phyloP scores from a whole-genome alignment of 2,797 vertebrate species.

The Muscicapa comitata region DNA sequence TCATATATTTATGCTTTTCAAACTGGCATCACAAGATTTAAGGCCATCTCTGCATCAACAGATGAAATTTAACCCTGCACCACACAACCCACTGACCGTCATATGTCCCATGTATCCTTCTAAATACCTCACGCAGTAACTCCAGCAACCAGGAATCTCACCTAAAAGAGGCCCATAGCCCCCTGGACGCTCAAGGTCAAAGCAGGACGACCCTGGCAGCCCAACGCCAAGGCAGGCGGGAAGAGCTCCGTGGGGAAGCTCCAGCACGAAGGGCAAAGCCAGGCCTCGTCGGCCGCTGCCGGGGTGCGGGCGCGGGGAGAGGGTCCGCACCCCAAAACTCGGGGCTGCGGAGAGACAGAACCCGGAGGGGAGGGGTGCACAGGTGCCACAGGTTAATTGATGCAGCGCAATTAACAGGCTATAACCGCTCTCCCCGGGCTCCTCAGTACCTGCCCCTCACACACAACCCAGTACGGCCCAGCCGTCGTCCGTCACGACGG shows the following conservation, averaged over 20 bases:
- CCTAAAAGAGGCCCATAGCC: background rate
- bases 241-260: background rate
- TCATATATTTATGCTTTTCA: background rate
- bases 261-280: background rate
- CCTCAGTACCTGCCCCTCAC: background rate
- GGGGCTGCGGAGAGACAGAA: background rate
- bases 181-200: background rate
- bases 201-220: background rate
- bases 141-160: background rate
- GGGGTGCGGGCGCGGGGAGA: fast-evolving
- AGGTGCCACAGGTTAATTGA: background rate
- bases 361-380: background rate
- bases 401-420: background rate
- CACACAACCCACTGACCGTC: background rate
- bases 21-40: background rate
- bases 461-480: background rate
- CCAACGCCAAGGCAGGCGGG: fast-evolving
- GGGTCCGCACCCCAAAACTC: background rate
- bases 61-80: background rate
- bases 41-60: background rate
- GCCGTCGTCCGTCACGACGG: background rate
- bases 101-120: fast-evolving
- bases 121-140: background rate
- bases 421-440: background rate
- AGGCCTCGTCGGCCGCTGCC: background rate